phyloP scores from a whole-genome alignment of 2,888 invertebrate species.

The Yponomeuta sedellus region DNA sequence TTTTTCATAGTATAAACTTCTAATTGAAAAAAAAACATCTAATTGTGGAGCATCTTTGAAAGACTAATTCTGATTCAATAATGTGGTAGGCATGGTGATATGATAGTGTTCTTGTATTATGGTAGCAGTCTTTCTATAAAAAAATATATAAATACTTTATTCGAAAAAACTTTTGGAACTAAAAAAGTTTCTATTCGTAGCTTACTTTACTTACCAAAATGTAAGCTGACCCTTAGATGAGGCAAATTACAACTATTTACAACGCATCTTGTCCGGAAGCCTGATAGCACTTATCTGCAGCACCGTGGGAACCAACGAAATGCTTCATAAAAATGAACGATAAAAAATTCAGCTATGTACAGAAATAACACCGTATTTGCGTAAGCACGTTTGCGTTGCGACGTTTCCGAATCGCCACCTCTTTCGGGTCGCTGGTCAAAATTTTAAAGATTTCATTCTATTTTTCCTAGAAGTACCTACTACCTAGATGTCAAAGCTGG shows the following conservation, averaged over 20 bases:
- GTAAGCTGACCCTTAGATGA: neutral
- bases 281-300: slow-evolving; percentile 10
- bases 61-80: too few species aligned
- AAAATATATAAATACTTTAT: too few species aligned
- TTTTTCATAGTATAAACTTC: too few species aligned
- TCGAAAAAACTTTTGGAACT: too few species aligned
- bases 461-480: too few species aligned
- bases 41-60: too few species aligned
- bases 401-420: neutral
- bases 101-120: neutral
- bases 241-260: neutral
- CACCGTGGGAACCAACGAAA: slow-evolving; percentile 13
- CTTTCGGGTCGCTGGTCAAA: neutral
- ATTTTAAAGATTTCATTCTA: neutral
- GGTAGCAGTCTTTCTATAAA: too few species aligned
- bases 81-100: neutral
- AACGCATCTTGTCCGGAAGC: slow-evolving; percentile 13
- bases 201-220: too few species aligned
- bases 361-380: neutral
- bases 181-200: too few species aligned
- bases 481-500: too few species aligned
- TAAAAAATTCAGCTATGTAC: neutral
- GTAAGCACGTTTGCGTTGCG: neutral
- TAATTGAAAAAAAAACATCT: too few species aligned
- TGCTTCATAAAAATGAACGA: neutral